Conservation (phyloP, 2,797 vertebrate species). For the Cyprinodon diabolis region DNA sequence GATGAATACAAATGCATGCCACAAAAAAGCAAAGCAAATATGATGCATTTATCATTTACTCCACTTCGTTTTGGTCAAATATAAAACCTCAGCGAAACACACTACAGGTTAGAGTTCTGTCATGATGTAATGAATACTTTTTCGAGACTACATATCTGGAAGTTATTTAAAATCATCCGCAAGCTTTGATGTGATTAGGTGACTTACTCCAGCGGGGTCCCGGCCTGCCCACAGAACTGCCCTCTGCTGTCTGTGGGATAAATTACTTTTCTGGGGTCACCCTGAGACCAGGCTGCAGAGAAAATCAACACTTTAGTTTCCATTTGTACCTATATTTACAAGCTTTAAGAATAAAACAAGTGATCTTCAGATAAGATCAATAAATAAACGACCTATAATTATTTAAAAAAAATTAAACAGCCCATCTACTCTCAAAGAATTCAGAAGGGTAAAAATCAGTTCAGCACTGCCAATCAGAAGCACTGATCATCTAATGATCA, state of each 20-base stretch:
- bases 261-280: conserved; percentile 94
- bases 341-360: not conserved
- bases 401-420: not conserved
- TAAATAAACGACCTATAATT: not conserved
- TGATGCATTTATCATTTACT: not conserved
- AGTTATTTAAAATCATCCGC: not conserved
- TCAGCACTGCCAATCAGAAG: not conserved
- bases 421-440: not conserved
- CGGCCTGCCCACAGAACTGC: conserved; percentile 92
- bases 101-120: not conserved
- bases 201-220: conserved; percentile 87
- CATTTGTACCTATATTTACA: not conserved
- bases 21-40: not conserved
- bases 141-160: not conserved
- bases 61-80: not conserved
- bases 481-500: not conserved
- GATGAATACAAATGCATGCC: no score
- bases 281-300: conserved; percentile 91
- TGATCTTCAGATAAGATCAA: not conserved
- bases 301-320: not conserved
- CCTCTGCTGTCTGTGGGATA: conserved; percentile 93
- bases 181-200: conserved; percentile 3
- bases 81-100: not conserved
- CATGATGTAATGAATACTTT: not conserved
- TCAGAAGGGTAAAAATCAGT: not conserved